Percentiles rank a stretch among this genome's conserved stretches.
These are phyloP conservation scores for Ophion ellenae DNA, from an alignment of 2,888 invertebrate species.

Conservation along the genomic window DNA sequence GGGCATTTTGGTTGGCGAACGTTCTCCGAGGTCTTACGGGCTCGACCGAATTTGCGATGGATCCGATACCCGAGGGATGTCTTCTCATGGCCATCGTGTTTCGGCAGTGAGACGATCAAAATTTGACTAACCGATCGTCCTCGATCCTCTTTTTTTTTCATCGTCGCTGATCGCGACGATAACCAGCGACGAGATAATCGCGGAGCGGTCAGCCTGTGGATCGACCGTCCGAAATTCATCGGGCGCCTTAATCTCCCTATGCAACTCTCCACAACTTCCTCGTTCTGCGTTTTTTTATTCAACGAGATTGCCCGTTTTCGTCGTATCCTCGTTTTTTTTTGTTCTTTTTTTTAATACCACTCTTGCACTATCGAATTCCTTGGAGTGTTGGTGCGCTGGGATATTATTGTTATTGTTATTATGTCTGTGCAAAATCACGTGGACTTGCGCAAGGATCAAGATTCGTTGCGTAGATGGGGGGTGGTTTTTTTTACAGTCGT, in stretches of 20 bases:
- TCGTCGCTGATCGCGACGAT: slow-evolving; percentile 30
- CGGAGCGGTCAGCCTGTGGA: slow-evolving; percentile 13
- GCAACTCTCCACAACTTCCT: slow-evolving; percentile 45
- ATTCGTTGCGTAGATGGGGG: too few relatives aligned
- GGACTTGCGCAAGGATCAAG: too few relatives aligned
- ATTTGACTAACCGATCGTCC: slow-evolving; percentile 65
- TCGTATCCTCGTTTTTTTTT: slow-evolving; percentile 9
- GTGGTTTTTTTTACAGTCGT: too few relatives aligned
- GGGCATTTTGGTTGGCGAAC: not conserved
- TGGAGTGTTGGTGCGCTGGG: too few relatives aligned
- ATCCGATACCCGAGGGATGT: slow-evolving; percentile 23
- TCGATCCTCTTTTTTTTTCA: slow-evolving; percentile 41
- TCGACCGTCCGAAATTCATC: slow-evolving; percentile 20
- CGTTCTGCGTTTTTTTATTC: slow-evolving; percentile 57
- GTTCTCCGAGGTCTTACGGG: not conserved
- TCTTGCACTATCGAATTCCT: not conserved
- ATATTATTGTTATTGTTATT: too few relatives aligned
- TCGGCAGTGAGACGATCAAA: slow-evolving; percentile 31
- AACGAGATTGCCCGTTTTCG: slow-evolving; percentile 16
- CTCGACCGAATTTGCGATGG: slow-evolving; percentile 49
- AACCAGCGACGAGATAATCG: slow-evolving; percentile 36
- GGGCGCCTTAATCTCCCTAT: not conserved
- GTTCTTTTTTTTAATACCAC: not conserved
- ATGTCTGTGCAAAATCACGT: too few relatives aligned
- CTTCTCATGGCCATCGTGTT: slow-evolving; percentile 50